Base-by-base conservation (phyloP, 2,888 invertebrate species). In the Pogonocherus hispidulus region DNA sequence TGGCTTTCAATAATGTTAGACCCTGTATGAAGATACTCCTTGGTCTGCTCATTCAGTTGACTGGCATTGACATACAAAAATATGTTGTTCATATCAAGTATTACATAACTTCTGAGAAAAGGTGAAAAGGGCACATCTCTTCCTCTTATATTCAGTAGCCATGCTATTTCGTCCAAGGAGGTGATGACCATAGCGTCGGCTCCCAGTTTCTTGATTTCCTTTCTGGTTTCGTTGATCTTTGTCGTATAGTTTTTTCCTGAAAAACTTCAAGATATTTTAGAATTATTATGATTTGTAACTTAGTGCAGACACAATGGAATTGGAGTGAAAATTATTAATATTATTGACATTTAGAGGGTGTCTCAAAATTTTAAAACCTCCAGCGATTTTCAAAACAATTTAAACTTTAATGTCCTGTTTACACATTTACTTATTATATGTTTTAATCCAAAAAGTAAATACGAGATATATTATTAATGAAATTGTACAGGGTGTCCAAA, bases 111-210 rank as follows among this genome's bases (percentile, higher is more conserved):
- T 80, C 92, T 91, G 6, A 95, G 87, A 16, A 94, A 91, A 0
- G 97, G 96, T 0, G 93, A 93, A 82, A 91, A 92, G 0, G 93
- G 92, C 71, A 95, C 88, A 86, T 97, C 97, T 65, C 90, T 87
- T 0, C 95, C 96, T n/a, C 97, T 89, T 16, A 97, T 90, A 83
- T 97, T 97, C 35, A 96, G 87, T 32, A 97, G 85, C 93, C 96
- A 97, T 0, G 96, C 94, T 49, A 94, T 91, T 84, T 97, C 96
- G 78, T 96, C 95, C 63, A 97, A 85, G 0, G 95, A 93, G 0
- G 96, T 95, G 11, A 97, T 88, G 23, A 97, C 89, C 87, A 96
- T 91, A 0, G 94, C 94, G 76, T 94, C 92, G 0, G 90, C 92
- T 0, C 88, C 88, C n/a, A 88, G 84, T 2, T 87, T 84, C 19